These are phyloP conservation scores for Riparia riparia DNA, from an alignment of 2,113 vertebrate genomes.

Conservation along the genomic window DNA sequence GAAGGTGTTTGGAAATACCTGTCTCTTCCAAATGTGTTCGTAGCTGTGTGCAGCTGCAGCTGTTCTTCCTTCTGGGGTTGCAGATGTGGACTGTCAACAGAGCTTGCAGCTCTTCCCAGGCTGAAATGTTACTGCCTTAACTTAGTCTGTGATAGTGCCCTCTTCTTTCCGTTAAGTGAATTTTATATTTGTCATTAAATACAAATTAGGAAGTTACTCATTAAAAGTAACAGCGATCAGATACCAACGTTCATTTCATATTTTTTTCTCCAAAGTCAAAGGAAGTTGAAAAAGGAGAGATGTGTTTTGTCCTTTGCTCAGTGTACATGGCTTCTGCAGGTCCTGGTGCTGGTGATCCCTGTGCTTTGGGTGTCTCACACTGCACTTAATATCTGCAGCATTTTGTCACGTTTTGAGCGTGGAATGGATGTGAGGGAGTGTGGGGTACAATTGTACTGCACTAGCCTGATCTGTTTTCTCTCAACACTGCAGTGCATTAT, in stretches of 20 bases:
- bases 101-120: neutral
- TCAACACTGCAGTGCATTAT: neutral
- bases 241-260: accelerated
- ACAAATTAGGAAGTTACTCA: neutral
- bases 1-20: neutral
- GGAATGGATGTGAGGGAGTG: neutral
- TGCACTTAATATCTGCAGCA: neutral
- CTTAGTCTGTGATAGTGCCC: neutral
- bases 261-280: neutral
- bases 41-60: neutral
- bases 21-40: neutral
- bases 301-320: neutral
- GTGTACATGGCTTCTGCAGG: no score
- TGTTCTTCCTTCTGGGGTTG: neutral
- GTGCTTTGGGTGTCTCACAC: neutral
- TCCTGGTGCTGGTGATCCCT: neutral
- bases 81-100: neutral
- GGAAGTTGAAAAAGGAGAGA: neutral
- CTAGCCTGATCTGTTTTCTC: neutral
- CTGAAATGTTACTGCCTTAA: neutral
- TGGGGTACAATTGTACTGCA: neutral
- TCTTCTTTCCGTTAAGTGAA: neutral
- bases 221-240: neutral
- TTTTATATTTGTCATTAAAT: neutral
- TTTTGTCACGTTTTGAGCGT: neutral